A percentile compares a stretch with the other conserved stretches of the same genome.
These are phyloP conservation scores for Heliothis virescens DNA, from an alignment of 1,140 invertebrate species.

Conservation along the genomic window DNA sequence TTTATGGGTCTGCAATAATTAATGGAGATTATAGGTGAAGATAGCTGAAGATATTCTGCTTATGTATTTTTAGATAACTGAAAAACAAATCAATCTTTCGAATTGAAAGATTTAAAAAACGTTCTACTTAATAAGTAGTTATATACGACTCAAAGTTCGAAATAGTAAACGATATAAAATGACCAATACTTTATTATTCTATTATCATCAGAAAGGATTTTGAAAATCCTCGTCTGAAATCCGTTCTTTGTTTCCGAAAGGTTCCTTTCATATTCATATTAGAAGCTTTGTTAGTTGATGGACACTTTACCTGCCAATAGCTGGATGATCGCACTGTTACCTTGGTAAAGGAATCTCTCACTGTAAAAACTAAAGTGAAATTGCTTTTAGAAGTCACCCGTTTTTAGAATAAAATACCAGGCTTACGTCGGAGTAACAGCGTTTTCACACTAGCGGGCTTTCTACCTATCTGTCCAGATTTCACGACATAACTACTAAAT, in stretches of 20 bases:
- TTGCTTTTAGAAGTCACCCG: slow-evolving; percentile 1
- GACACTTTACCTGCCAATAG: slow-evolving; percentile 11
- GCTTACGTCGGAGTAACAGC: not conserved
- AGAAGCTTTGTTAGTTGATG: not conserved
- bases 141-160: too few species aligned
- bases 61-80: too few species aligned
- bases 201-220: not conserved
- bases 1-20: not conserved
- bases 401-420: not conserved
- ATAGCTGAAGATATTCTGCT: too few species aligned
- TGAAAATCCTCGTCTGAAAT: not conserved
- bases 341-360: not conserved
- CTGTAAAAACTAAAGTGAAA: slow-evolving; percentile 4
- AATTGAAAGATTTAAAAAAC: too few species aligned
- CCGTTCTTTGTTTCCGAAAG: not conserved
- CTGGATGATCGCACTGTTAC: not conserved
- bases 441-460: too few species aligned
- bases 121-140: too few species aligned
- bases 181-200: not conserved
- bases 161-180: too few species aligned
- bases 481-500: too few species aligned
- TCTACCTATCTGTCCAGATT: too few species aligned
- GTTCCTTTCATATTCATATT: slow-evolving; percentile 13
- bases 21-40: not conserved
- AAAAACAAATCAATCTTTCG: too few species aligned